Evolutionary conservation across 1,140 invertebrate genomes (phyloP), one percentile per base, ranked within the genome.

Genomic region (Cephus cinctus): DNA sequence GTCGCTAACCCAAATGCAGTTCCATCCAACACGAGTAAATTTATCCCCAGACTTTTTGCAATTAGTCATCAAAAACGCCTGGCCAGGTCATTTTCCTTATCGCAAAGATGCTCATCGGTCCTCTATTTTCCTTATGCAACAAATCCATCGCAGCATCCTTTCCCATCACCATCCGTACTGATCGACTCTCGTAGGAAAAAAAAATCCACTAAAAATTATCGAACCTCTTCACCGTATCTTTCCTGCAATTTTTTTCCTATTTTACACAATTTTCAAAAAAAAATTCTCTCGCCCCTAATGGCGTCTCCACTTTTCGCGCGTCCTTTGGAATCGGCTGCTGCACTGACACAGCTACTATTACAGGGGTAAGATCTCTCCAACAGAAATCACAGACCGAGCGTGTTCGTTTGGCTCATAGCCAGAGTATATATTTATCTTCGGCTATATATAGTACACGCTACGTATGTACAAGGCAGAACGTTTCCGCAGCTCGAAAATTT

Each of bases 401-500:
- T 65, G 60, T 49, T 60, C 52, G 54, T 54, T 70, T 76, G 73
- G 70, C 61, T 30, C 4, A 9, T 31, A 16, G 72, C 73, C 74
- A 76, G 54, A 47, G 58, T 71, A 59, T 74, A 73, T 75, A 75
- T 75, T 74, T 72, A 71, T 71, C 67, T 63, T 54, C 64, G 69
- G 65, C 69, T 73, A 73, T 74, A 72, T 76, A 76, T 69, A 71
- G 43, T 52, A 51, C 55, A 56, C 50, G 42, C 50, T 44, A 16
- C 22, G 19, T 47, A 47, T 47, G 18, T 21, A 14, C 5, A 40
- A 47, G 40, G 5, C 11, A 21, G 30, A 35, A 46, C 11, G 19
- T 15, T 43, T 31, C 18, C 18, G 42, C 38, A 40, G 25, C n/a
- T 40, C 38, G 38, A 23, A 40, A 23, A n/a, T 23, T 40, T 40